A percentile compares a stretch with the other conserved stretches of the same genome.
phyloP scores from a whole-genome alignment of 2,113 vertebrate genomes.

The Anguilla rostrata region DNA sequence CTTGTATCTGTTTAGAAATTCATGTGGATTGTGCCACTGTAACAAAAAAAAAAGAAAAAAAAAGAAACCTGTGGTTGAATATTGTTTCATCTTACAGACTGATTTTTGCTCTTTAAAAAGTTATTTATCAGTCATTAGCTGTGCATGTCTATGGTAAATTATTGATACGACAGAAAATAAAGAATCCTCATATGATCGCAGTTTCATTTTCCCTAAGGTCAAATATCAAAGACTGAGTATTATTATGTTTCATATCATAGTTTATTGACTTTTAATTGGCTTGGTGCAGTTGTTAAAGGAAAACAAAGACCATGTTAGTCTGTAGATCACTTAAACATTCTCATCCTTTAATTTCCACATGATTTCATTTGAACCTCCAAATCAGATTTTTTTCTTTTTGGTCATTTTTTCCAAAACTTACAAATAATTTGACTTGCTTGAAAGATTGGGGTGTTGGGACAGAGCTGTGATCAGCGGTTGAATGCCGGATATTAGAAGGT shows the following conservation, averaged over 20 bases:
- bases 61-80: background rate
- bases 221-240: conserved; percentile 22
- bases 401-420: too few species aligned
- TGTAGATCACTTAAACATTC: background rate
- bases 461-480: too few species aligned
- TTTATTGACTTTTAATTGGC: conserved; percentile 47
- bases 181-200: conserved; percentile 13
- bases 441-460: too few species aligned
- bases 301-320: background rate
- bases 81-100: conserved; percentile 9
- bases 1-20: too few species aligned
- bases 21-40: too few species aligned
- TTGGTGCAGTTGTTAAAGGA: conserved; percentile 18
- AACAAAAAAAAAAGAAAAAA: background rate
- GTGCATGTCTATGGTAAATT: conserved; percentile 5
- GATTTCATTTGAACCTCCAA: background rate
- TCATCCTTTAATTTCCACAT: too few species aligned
- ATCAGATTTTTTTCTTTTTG: background rate
- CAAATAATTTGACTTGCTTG: too few species aligned
- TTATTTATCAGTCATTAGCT: conserved; percentile 17
- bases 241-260: conserved; percentile 41
- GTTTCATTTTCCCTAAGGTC: conserved; percentile 17
- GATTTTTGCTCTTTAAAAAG: background rate
- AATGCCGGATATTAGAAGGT: too few species aligned
- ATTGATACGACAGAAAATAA: conserved; percentile 27